phyloP scores from a whole-genome alignment of 2,113 vertebrate species.

The Dissostichus mawsoni region DNA sequence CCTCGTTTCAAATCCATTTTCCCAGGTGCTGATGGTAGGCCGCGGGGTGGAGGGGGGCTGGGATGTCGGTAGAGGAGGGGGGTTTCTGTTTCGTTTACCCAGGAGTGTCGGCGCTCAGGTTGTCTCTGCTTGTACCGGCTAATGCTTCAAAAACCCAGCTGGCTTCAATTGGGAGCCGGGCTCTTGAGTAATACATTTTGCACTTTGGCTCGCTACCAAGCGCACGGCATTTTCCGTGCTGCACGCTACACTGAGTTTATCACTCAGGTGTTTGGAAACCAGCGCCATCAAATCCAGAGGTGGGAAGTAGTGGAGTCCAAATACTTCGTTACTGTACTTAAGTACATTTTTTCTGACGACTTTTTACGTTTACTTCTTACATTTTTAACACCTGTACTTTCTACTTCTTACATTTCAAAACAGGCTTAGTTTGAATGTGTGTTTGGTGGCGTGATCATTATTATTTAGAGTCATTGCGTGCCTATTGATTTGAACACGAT shows the following conservation, averaged over 20 bases:
- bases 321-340: too few relatives aligned
- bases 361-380: too few relatives aligned
- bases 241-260: slow-evolving; percentile 50
- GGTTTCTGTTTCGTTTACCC: slow-evolving; percentile 70
- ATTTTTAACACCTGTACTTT: too few relatives aligned
- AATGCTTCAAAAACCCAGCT: slow-evolving; percentile 79
- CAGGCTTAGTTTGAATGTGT: too few relatives aligned
- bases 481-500: too few relatives aligned
- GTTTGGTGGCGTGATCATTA: too few relatives aligned
- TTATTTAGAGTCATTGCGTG: too few relatives aligned
- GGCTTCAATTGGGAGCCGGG: slow-evolving; percentile 60
- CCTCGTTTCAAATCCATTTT: slow-evolving; percentile 81
- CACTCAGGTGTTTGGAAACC: slow-evolving; percentile 71
- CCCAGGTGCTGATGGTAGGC: slow-evolving; percentile 81
- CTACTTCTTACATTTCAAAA: too few relatives aligned
- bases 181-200: slow-evolving; percentile 70
- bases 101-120: slow-evolving; percentile 66
- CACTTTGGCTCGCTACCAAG: slow-evolving; percentile 74
- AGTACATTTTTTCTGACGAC: too few relatives aligned
- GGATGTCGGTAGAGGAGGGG: slow-evolving; percentile 39
- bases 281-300: slow-evolving; percentile 59
- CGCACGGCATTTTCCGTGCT: slow-evolving; percentile 30
- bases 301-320: too few relatives aligned
- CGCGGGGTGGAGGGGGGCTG: slow-evolving; percentile 55
- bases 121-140: slow-evolving; percentile 74